A percentile compares a stretch with the other conserved stretches of the same genome.
These are phyloP conservation scores for Tribolium freemani DNA, from an alignment of 2,888 invertebrate species.

Conservation along the genomic window DNA sequence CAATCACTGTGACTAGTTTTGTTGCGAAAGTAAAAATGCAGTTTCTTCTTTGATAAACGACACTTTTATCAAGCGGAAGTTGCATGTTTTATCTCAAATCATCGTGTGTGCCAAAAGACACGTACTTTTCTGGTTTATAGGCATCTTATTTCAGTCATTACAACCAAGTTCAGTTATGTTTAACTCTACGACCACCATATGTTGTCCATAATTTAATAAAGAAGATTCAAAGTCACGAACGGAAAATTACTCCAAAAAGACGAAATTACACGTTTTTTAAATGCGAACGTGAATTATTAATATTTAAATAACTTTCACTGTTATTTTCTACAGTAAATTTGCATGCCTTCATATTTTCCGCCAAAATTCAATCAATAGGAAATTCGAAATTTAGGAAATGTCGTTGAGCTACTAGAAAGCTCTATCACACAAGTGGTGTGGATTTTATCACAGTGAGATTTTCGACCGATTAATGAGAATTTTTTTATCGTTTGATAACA, in stretches of 20 bases:
- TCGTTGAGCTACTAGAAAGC: neutral
- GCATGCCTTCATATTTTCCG: slow-evolving; percentile 1
- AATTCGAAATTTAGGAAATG: neutral
- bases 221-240: neutral
- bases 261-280: neutral
- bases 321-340: neutral
- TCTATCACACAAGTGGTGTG: no score
- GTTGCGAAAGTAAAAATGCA: neutral
- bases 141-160: neutral
- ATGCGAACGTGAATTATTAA: neutral
- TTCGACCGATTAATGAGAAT: no score
- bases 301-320: neutral
- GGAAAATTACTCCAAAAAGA: neutral
- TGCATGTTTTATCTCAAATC: neutral
- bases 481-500: neutral
- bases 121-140: neutral
- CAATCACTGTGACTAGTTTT: neutral
- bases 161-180: neutral
- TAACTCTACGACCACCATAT: neutral
- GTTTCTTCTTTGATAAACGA: neutral
- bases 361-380: neutral
- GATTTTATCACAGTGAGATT: neutral
- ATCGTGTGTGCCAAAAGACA: neutral
- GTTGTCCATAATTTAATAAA: neutral
- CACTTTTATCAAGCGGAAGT: neutral